phyloP scores from a whole-genome alignment of 2,797 vertebrate species.

The Oryzias dopingdopingensis region DNA sequence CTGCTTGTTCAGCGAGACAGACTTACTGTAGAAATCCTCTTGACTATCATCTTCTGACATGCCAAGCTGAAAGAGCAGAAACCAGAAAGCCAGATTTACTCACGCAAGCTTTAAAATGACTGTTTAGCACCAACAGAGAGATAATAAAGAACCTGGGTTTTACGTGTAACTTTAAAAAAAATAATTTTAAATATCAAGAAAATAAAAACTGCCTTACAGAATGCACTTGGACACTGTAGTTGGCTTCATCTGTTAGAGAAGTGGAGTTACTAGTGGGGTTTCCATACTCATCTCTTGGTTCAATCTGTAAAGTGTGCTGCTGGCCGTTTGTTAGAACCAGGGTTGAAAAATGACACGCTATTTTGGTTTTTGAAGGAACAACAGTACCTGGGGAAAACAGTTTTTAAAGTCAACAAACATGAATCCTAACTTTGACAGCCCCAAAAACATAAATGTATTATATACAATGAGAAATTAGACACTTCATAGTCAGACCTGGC shows the following conservation, averaged over 20 bases:
- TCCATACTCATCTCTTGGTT: conserved; percentile 95
- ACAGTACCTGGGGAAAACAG: conserved; percentile 82
- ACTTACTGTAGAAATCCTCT: conserved; percentile 85
- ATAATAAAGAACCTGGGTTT: conserved; percentile 13
- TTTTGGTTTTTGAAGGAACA: conserved; percentile 97
- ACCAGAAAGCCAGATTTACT: conserved; percentile 20
- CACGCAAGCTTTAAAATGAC: conserved; percentile 2
- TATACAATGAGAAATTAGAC: background rate
- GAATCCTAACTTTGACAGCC: background rate
- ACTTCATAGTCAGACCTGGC: conserved; percentile 79
- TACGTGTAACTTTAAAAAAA: background rate
- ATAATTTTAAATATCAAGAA: background rate
- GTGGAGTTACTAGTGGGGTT: conserved; percentile 95
- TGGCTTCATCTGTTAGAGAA: conserved; percentile 88
- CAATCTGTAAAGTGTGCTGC: conserved; percentile 93
- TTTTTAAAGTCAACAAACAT: conserved; percentile 1
- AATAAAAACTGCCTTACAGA: conserved; percentile 78
- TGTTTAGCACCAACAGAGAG: background rate
- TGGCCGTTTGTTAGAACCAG: conserved; percentile 92
- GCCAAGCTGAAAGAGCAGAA: conserved; percentile 79
- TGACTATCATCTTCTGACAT: conserved; percentile 86
- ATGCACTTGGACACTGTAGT: conserved; percentile 87
- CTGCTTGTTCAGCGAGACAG: conserved; percentile 87
- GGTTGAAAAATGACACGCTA: conserved; percentile 96
- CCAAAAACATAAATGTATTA: background rate